A percentile compares a stretch with the other conserved stretches of the same genome.
phyloP scores from a whole-genome alignment of 92 coral and sea anemone species.

The Zoanthus solanderi region DNA sequence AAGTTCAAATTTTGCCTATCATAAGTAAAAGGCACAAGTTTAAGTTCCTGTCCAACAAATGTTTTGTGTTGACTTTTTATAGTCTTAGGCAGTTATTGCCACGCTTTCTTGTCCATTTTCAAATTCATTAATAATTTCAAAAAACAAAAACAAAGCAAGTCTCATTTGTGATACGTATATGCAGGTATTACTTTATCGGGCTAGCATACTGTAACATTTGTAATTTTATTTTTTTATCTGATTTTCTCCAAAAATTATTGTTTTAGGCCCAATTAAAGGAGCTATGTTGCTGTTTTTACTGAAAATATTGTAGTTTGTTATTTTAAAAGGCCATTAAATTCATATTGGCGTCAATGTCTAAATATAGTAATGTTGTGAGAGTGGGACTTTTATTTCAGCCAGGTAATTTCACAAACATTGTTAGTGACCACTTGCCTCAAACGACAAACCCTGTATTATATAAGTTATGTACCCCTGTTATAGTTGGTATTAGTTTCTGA shows the following conservation, averaged over 20 bases:
- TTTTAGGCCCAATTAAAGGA: neutral
- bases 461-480: neutral
- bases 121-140: neutral
- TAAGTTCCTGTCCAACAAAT: neutral
- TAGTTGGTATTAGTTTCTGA: neutral
- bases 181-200: slow-evolving; percentile 1
- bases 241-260: slow-evolving; percentile 9
- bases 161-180: neutral
- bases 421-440: neutral
- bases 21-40: slow-evolving; percentile 8
- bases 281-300: neutral
- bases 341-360: too few relatives aligned
- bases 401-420: too few relatives aligned
- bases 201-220: slow-evolving; percentile 4
- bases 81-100: neutral
- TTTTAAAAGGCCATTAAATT: too few relatives aligned
- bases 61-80: neutral
- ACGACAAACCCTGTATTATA: neutral
- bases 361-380: too few relatives aligned
- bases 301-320: neutral
- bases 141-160: neutral
- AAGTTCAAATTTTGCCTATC: neutral
- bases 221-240: slow-evolving; percentile 5
- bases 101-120: slow-evolving; percentile 5
- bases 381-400: too few relatives aligned